phyloP scores from a whole-genome alignment of 2,797 vertebrate genomes.

The Dryobates pubescens region DNA sequence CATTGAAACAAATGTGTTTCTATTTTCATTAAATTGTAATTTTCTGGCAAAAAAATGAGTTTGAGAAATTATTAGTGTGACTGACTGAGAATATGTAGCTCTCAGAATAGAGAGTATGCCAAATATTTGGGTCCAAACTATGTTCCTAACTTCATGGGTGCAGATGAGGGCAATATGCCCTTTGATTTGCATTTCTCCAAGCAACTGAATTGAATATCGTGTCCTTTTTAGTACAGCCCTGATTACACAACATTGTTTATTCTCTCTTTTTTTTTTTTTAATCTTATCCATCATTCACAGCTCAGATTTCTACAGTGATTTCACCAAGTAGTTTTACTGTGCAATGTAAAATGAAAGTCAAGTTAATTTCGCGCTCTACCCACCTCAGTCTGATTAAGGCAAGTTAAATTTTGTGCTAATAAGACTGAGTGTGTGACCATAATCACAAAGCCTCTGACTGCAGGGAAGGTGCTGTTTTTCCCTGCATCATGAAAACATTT shows the following conservation, averaged over 20 bases:
- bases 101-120: background rate
- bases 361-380: conserved; percentile 68
- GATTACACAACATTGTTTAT: conserved; percentile 32
- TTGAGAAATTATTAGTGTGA: background rate
- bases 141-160: background rate
- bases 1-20: background rate
- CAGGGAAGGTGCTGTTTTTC: conserved; percentile 19
- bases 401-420: conserved; percentile 64
- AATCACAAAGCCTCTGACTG: conserved; percentile 44
- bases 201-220: conserved; percentile 25
- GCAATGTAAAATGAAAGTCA: conserved; percentile 55
- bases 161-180: background rate
- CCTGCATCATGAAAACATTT: conserved; percentile 14
- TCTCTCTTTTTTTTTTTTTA: conserved; percentile 4
- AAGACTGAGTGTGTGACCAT: conserved; percentile 9
- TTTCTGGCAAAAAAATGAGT: background rate
- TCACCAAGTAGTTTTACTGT: conserved; percentile 16
- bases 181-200: conserved; percentile 19
- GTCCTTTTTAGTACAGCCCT: background rate
- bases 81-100: background rate
- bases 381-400: conserved; percentile 53
- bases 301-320: conserved; percentile 26
- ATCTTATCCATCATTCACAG: conserved; percentile 43
- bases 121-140: background rate
- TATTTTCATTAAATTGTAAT: conserved; percentile 9